Evolutionary conservation across 1,140 invertebrate genomes (phyloP), one percentile per base, ranked within the genome.

Genomic region (Drosophila mojavensis): DNA sequence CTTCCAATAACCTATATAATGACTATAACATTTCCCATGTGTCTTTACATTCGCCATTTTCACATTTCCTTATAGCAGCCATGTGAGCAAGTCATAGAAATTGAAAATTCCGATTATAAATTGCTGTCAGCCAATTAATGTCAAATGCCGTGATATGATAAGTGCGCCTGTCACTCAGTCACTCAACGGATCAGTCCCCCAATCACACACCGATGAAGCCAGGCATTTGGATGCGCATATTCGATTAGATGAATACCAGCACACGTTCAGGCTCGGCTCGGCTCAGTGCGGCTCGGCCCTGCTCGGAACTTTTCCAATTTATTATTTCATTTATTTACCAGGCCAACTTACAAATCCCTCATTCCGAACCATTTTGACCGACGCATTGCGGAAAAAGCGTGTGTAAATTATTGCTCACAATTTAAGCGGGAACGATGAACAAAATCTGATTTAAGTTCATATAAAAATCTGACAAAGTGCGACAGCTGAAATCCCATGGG

Each of bases 301-400:
- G 33, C 33, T 33, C 33, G 47, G 47, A 89, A 89, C 74, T 84
- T 84, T 88, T 61, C 71, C 62, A 84, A 89, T 89, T 76, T 89
- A 89, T 89, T 89, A 89, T 89, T 75, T 81, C 67, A 76, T 79
- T 81, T 81, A 89, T 89, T 89, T 90, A 81, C 78, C 78, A 89
- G 76, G 78, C 54, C 15, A 89, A 84, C 80, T 84, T 81, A 80
- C 75, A 74, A 89, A 68, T 75, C 77, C 77, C 73, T 26, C 47
- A 66, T 36, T n/a, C 43, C 61, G 26, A 28, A 28, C 53, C 24
- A 48, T 41, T 51, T 50, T 26, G 56, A 48, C 65, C 60, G 68
- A 75, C 77, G 64, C 73, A 77, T 73, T 83, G 81, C 67, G 77
- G 60, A 63, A 67, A 72, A 72, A 68, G 58, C 60, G 61, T 66